phyloP scores from a whole-genome alignment of 2,113 vertebrate genomes.

The Austrofundulus limnaeus region DNA sequence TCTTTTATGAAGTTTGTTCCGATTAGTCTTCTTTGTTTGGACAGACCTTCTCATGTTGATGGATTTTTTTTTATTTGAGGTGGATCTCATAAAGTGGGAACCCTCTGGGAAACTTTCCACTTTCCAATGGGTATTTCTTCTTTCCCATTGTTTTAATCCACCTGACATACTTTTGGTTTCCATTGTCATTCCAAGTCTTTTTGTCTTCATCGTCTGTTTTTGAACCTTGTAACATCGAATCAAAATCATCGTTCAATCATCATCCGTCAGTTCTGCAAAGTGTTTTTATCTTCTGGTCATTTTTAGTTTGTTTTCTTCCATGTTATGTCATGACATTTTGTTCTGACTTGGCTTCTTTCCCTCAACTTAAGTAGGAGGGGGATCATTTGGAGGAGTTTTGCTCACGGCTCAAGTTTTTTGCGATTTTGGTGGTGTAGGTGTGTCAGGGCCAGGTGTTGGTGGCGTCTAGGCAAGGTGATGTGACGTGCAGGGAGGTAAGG shows the following conservation, averaged over 20 bases:
- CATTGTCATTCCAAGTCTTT: slow-evolving; percentile 54
- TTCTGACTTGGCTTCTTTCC: slow-evolving; percentile 79
- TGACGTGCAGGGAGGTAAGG: slow-evolving; percentile 75
- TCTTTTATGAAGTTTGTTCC: slow-evolving; percentile 60
- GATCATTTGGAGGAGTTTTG: slow-evolving; percentile 69
- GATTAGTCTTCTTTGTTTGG: slow-evolving; percentile 66
- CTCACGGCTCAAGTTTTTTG: slow-evolving; percentile 65
- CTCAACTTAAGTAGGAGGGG: slow-evolving; percentile 72
- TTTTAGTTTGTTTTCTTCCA: slow-evolving; percentile 66
- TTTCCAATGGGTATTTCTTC: slow-evolving; percentile 52
- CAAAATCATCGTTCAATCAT: slow-evolving; percentile 47
- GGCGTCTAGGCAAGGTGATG: slow-evolving; percentile 71
- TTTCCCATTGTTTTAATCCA: slow-evolving; percentile 63
- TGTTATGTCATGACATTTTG: slow-evolving; percentile 73
- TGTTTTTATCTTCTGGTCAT: slow-evolving; percentile 62
- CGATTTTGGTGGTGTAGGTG: slow-evolving; percentile 72
- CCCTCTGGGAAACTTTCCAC: slow-evolving; percentile 49
- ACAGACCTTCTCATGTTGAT: slow-evolving; percentile 51
- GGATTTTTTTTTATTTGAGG: slow-evolving; percentile 61
- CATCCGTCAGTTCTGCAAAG: slow-evolving; percentile 40
- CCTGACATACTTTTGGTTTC: slow-evolving; percentile 49
- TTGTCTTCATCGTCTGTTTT: slow-evolving; percentile 47
- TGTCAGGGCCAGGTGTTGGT: slow-evolving; percentile 74
- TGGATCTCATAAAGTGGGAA: slow-evolving; percentile 64
- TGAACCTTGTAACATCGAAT: slow-evolving; percentile 56